Evolutionary conservation across 2,113 vertebrate species (phyloP).

Genomic region (Anolis carolinensis): DNA sequence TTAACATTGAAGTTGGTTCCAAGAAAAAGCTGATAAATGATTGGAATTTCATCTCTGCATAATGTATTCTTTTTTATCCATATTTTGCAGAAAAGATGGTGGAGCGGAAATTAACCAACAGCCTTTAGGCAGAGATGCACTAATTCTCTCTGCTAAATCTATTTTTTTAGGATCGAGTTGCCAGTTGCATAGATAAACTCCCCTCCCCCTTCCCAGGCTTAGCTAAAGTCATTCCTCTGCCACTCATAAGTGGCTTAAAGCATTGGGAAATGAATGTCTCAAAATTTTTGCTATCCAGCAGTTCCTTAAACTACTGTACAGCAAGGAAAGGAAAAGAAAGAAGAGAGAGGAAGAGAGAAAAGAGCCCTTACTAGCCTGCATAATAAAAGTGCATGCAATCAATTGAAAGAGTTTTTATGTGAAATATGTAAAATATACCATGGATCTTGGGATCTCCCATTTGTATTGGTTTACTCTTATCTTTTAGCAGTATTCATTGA

Average conservation of each 20-base stretch:
- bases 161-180: slow-evolving; percentile 46
- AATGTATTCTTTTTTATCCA: slow-evolving; percentile 53
- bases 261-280: fast-evolving
- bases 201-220: slow-evolving; percentile 46
- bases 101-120: slow-evolving; percentile 10
- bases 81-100: neutral
- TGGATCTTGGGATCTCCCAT: neutral
- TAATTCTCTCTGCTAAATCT: slow-evolving; percentile 61
- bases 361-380: slow-evolving; percentile 12
- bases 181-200: slow-evolving; percentile 60
- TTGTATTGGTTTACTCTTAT: neutral
- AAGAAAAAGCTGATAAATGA: slow-evolving; percentile 42
- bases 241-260: neutral
- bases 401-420: slow-evolving; percentile 34
- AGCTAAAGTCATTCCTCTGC: slow-evolving; percentile 24
- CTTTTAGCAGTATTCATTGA: neutral
- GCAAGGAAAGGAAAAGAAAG: neutral
- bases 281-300: neutral
- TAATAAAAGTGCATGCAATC: slow-evolving; percentile 33
- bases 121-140: slow-evolving; percentile 59
- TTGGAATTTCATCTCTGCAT: slow-evolving; percentile 59
- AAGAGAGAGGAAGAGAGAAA: neutral
- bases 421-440: slow-evolving; percentile 14
- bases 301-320: neutral
- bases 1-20: slow-evolving; percentile 22